Percentiles rank a stretch among this genome's conserved stretches.
These are phyloP conservation scores for Coryphaenoides rupestris DNA, from an alignment of 2,113 vertebrate genomes.

Conservation along the genomic window DNA sequence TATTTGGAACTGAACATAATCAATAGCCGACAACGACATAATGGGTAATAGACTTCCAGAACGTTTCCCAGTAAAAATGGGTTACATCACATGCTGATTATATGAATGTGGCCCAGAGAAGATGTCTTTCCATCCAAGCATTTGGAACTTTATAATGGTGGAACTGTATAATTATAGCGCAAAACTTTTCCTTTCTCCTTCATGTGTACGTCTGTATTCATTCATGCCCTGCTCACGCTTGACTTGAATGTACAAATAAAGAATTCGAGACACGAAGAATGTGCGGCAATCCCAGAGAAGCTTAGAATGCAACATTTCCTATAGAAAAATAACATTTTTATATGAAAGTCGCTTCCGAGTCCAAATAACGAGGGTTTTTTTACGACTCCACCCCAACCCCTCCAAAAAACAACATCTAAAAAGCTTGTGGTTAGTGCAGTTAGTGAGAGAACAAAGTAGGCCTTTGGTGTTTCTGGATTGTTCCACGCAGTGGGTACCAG, in stretches of 20 bases:
- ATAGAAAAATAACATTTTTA: no score
- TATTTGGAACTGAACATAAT: constrained; percentile 2
- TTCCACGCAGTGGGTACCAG: no score
- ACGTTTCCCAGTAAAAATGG: constrained; percentile 7
- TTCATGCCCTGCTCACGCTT: constrained; percentile 38
- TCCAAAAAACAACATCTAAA: neutral
- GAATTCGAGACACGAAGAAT: neutral
- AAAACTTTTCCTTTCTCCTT: constrained; percentile 20
- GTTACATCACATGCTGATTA: constrained; percentile 28
- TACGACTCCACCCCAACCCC: neutral
- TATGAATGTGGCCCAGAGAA: constrained; percentile 24
- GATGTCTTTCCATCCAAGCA: constrained; percentile 13
- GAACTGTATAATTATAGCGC: constrained; percentile 30
- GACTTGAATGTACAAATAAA: constrained; percentile 49
- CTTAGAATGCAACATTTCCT: no score
- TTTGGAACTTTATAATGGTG: constrained; percentile 9
- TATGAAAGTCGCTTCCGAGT: no score
- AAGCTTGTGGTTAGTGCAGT: constrained; percentile 22
- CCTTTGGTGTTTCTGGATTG: no score
- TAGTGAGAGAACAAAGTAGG: constrained; percentile 6
- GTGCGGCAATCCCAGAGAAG: no score
- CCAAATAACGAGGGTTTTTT: neutral
- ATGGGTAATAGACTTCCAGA: neutral
- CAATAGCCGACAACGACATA: neutral
- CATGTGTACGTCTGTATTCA: constrained; percentile 42